Base-by-base conservation (phyloP, 2,113 vertebrate species). In the Heteronetta atricapilla region DNA sequence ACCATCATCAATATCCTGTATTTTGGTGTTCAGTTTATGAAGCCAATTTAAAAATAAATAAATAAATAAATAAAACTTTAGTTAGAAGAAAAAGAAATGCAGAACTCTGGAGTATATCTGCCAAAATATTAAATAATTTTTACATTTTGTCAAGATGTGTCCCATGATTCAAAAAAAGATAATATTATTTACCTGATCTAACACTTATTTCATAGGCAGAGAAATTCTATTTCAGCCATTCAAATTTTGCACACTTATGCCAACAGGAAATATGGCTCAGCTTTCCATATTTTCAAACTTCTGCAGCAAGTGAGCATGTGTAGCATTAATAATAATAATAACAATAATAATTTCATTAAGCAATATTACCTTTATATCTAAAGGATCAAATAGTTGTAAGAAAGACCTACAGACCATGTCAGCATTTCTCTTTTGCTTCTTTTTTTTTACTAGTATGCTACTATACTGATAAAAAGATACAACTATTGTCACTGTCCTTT, bases 391-490 rank as follows among this genome's bases (percentile, higher is more conserved):
- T 29, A 76, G n/a, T 74, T 69, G 18, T 63, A 90, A 70, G 59
- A 88, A 88, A 93, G 76, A 95, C 86, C 90, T 90, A 42, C 88
- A 94, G 86, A 72, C 80, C 80, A 90, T 94, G 76, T 26, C 63
- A 86, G 68, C 10, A 67, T 62, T 92, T 25, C 8, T 94, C 21
- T 88, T 91, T 95, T 89, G 10, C 55, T 95, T 86, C 72, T 92
- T 74, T 79, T 91, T 93, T 36, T 88, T 36, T 88, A 90, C 89
- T 87, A 77, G 40, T 34, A 9, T 18, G 89, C 33, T 74, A 17
- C 34, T 59, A 33, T 73, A 85, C 11, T 67, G 40, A 77, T 82
- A 63, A 95, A 87, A 93, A 64, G 48, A 75, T 8, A 64, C 72
- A 75, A 77, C 59, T 93, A 50, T 79, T 67, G 46, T 23, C 22